Percentiles rank a stretch among this genome's conserved stretches.
Conservation (phyloP, 23 tunicate genomes). For the Botrylloides violaceus region DNA sequence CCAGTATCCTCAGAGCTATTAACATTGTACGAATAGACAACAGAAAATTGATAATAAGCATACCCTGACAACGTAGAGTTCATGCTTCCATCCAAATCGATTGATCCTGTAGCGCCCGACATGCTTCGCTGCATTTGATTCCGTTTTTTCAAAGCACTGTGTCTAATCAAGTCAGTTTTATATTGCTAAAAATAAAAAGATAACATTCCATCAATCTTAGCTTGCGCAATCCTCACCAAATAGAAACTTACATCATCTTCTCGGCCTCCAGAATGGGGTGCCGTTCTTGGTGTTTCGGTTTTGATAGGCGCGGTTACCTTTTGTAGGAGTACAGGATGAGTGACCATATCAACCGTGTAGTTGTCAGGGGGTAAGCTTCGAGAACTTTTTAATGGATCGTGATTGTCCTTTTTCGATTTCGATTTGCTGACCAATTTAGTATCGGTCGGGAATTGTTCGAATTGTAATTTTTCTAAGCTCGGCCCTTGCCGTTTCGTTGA, state of each 20-base stretch:
- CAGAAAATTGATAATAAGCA: neutral
- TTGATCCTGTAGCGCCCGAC: constrained; percentile 30
- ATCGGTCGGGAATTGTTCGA: neutral
- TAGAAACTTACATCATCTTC: constrained; percentile 6
- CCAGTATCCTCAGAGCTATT: no score
- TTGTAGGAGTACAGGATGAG: constrained; percentile 20
- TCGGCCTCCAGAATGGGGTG: constrained; percentile 6
- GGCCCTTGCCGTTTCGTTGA: neutral
- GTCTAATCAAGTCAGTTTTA: constrained; percentile 35
- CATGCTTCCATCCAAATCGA: constrained; percentile 15
- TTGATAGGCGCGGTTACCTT: constrained; percentile 9
- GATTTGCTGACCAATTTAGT: neutral
- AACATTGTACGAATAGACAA: no score
- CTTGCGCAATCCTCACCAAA: no score
- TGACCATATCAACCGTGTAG: neutral
- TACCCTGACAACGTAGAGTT: neutral
- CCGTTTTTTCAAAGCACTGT: constrained; percentile 72
- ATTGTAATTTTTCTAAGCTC: no score
- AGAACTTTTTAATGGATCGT: constrained; percentile 2
- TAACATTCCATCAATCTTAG: no score
- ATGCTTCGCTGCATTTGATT: constrained; percentile 57
- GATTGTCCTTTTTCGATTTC: neutral
- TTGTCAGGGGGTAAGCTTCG: constrained; percentile 14
- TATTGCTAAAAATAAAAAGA: constrained; percentile 1
- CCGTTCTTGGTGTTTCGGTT: constrained; percentile 20